phyloP scores from a whole-genome alignment of 2,888 invertebrate genomes.

The Sphinx pinastri region DNA sequence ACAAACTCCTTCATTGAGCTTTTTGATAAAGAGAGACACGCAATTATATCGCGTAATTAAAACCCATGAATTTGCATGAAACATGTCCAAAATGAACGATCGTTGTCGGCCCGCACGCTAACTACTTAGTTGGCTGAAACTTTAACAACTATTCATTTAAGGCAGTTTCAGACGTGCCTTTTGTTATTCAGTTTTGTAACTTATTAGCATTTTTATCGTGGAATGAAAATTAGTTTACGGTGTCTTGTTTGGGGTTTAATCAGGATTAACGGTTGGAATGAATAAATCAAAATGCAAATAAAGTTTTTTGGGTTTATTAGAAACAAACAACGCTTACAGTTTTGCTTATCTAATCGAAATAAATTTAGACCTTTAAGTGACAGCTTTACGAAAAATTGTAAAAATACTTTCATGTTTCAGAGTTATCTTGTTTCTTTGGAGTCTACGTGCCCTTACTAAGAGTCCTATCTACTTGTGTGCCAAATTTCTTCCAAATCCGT shows the following conservation, averaged over 20 bases:
- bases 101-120: conserved; percentile 15
- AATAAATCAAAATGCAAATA: too few species aligned
- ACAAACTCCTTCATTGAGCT: background rate
- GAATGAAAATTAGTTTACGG: conserved; percentile 1
- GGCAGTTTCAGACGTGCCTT: conserved; percentile 13
- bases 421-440: background rate
- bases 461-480: background rate
- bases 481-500: too few species aligned
- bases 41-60: conserved; percentile 13
- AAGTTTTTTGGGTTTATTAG: too few species aligned
- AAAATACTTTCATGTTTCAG: background rate
- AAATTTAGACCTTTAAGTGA: too few species aligned
- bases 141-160: conserved; percentile 25
- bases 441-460: background rate
- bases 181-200: conserved; percentile 2
- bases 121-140: conserved; percentile 24
- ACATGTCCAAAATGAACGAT: conserved; percentile 14
- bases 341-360: too few species aligned
- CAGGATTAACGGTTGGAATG: background rate
- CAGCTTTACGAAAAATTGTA: too few species aligned
- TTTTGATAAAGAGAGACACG: conserved; percentile 12
- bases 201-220: conserved; percentile 16
- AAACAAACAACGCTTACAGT: too few species aligned
- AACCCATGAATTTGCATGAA: conserved; percentile 13
- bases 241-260: background rate